Percentiles rank a stretch among this genome's conserved stretches.
phyloP scores from a whole-genome alignment of 2,797 vertebrate species.

The Brachyalestes nurse region DNA sequence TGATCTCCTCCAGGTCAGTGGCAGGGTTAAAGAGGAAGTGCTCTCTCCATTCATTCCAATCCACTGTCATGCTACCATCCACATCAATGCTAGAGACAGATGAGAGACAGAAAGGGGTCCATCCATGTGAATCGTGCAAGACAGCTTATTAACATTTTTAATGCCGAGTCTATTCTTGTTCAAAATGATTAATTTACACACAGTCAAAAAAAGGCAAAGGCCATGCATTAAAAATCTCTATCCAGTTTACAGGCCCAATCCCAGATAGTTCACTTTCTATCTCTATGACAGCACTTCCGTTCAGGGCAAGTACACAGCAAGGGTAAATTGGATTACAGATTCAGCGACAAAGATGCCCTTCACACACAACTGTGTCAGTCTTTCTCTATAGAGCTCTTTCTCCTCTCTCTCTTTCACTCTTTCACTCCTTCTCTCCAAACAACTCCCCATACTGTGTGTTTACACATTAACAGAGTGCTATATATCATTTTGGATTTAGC shows the following conservation, averaged over 20 bases:
- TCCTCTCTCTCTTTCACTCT: neutral
- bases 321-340: neutral
- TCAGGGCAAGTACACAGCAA: neutral
- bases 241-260: conserved; percentile 12
- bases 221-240: neutral
- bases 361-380: neutral
- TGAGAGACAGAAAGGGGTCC: neutral
- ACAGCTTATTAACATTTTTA: neutral
- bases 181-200: too few species aligned
- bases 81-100: conserved; percentile 85
- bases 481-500: neutral
- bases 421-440: neutral
- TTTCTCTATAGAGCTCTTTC: neutral
- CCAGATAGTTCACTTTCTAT: neutral
- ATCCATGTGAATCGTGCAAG: neutral
- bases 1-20: conserved; percentile 90
- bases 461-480: neutral
- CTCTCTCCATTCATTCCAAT: conserved; percentile 96
- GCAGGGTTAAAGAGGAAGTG: conserved; percentile 93
- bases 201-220: neutral
- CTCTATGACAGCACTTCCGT: neutral
- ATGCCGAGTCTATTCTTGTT: neutral
- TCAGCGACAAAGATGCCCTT: neutral
- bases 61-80: conserved; percentile 92
- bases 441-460: neutral